Conservation (phyloP, 2,113 vertebrate genomes). For the Anoura caudifer region DNA sequence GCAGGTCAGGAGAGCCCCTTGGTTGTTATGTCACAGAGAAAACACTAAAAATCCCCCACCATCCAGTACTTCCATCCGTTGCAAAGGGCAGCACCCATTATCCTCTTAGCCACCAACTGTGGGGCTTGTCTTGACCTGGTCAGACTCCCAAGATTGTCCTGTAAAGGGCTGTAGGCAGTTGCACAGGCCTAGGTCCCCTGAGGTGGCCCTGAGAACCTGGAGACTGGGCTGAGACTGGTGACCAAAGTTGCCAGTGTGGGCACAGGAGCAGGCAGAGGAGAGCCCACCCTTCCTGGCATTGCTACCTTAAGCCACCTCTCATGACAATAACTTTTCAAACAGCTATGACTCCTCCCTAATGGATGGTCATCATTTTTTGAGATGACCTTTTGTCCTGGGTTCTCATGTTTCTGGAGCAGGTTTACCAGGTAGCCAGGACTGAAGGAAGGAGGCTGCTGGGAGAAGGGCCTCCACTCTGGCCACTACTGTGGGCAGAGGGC, state of each 20-base stretch:
- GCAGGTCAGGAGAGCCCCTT: background rate
- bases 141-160: background rate
- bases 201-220: background rate
- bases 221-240: background rate
- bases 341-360: background rate
- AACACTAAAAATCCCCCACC: background rate
- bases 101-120: background rate
- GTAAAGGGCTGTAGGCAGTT: background rate
- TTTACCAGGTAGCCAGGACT: background rate
- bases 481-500: background rate
- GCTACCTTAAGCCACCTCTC: background rate
- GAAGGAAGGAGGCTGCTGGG: background rate
- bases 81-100: background rate
- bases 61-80: background rate
- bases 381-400: background rate
- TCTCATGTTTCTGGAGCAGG: background rate
- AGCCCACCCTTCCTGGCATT: background rate
- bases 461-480: background rate
- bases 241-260: rapidly evolving
- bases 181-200: background rate
- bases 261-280: background rate
- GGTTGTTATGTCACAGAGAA: background rate
- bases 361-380: background rate
- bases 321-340: background rate
- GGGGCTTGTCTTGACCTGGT: too few species aligned